These are phyloP conservation scores for Beris chalybata DNA, from an alignment of 2,888 invertebrate species.

Conservation along the genomic window DNA sequence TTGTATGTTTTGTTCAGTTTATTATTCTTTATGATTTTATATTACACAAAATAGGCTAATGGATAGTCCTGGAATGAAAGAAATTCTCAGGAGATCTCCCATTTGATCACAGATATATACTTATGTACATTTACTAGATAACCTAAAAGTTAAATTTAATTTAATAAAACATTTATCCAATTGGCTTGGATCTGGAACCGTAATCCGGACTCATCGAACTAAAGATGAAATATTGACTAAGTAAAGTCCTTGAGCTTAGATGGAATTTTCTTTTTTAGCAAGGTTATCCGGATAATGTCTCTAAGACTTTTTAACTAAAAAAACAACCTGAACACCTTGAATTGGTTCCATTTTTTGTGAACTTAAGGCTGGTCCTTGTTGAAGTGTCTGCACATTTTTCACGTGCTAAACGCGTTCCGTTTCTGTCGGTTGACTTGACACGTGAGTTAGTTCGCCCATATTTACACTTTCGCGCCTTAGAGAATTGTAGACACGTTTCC, in stretches of 20 bases:
- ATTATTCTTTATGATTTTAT: neutral
- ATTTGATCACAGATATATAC: slow-evolving; percentile 26
- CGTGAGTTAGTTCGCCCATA: slow-evolving; percentile 64
- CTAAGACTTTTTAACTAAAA: too few species aligned
- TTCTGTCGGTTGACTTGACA: slow-evolving; percentile 65
- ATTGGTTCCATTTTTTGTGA: slow-evolving; percentile 6
- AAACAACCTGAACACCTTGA: too few species aligned
- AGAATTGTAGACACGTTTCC: slow-evolving; percentile 37
- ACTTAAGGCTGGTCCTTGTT: too few species aligned
- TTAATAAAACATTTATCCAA: too few species aligned
- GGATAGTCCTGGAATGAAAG: slow-evolving; percentile 11
- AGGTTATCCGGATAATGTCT: too few species aligned
- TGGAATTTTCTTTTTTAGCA: too few species aligned
- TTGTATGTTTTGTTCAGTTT: too few species aligned
- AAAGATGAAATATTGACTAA: too few species aligned
- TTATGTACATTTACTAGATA: slow-evolving; percentile 5
- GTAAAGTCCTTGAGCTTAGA: too few species aligned
- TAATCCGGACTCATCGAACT: too few species aligned
- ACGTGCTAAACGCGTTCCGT: slow-evolving; percentile 57
- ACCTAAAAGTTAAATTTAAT: neutral
- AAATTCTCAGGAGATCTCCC: slow-evolving; percentile 7
- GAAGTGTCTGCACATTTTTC: too few species aligned
- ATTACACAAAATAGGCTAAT: slow-evolving; percentile 22
- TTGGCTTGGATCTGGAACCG: too few species aligned
- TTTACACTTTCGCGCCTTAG: slow-evolving; percentile 60